Evolutionary conservation across 1,140 invertebrate species (phyloP), one percentile per base, ranked within the genome.

Genomic region (Leptopilina clavipes): DNA sequence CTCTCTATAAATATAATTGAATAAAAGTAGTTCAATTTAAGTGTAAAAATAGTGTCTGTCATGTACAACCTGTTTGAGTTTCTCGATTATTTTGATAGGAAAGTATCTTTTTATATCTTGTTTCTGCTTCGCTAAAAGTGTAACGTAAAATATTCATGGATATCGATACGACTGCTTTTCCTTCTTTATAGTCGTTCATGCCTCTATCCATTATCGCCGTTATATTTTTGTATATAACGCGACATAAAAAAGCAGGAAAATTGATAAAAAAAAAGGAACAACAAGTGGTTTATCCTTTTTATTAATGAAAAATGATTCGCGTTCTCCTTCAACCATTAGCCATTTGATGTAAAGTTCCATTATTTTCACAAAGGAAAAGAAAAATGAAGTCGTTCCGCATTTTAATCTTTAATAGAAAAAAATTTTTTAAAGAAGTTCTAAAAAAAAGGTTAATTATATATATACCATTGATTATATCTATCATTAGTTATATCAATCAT

Each of bases 221-320:
- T 22, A 5, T 65, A 65, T 65, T 65, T 31, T 65, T 37, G 59
- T 65, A 40, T 9, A 40, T 9, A 65, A 37, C 25, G 12, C n/a
- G 59, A 72, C 74, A 74, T 73, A 59, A 73, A 73, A 77, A 22
- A 19, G 44, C 40, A 40, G 56, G 59, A 73, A 83, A 83, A 81
- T 82, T 79, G 72, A 81, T 80, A 78, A 31, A 31, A 31, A 1
- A 31, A 31, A 31, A 31, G 5, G 25, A 77, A 76, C 83, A 84
- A 84, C 83, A 84, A 84, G 83, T 84, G 79, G 83, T 81, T 81
- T 79, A 65, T 25, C 3, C 22, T 54, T 54, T 40, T 17, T 52
- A 31, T 2, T 52, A 17, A 52, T 17, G n/a, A 52, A 52, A 52
- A 6, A 6, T 17, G 5, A 3, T 17, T n/a, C 48, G 6, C 2